phyloP scores from a whole-genome alignment of 2,888 invertebrate species.

The Toxonevra muliebris region DNA sequence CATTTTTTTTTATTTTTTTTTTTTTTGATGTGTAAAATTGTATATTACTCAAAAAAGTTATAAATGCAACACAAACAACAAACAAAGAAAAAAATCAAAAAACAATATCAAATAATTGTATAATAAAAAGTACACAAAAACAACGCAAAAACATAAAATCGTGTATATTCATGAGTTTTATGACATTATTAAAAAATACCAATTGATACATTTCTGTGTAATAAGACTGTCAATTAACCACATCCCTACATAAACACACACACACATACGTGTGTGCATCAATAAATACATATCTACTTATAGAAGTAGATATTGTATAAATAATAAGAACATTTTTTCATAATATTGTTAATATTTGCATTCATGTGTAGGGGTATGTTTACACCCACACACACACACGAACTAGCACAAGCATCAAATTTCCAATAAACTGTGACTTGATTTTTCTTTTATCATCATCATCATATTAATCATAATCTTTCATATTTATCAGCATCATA shows the following conservation, averaged over 20 bases:
- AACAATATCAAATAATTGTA: too few relatives aligned
- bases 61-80: too few relatives aligned
- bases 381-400: not conserved
- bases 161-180: slow-evolving; percentile 22
- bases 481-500: not conserved
- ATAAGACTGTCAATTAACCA: not conserved
- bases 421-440: too few relatives aligned
- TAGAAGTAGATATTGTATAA: not conserved
- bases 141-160: too few relatives aligned
- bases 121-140: too few relatives aligned
- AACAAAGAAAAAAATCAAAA: too few relatives aligned
- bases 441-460: too few relatives aligned
- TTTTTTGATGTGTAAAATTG: too few relatives aligned
- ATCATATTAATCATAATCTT: not conserved
- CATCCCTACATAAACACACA: not conserved
- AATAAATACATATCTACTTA: slow-evolving; percentile 1
- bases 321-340: not conserved
- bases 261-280: not conserved
- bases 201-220: too few relatives aligned
- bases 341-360: slow-evolving; percentile 11
- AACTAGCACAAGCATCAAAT: too few relatives aligned
- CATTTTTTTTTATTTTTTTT: too few relatives aligned
- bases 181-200: slow-evolving; percentile 33
- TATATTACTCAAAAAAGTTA: too few relatives aligned
- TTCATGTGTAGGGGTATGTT: not conserved